Evolutionary conservation across 2,888 invertebrate genomes (phyloP).

Genomic region (Lasioglossum pauxillum): DNA sequence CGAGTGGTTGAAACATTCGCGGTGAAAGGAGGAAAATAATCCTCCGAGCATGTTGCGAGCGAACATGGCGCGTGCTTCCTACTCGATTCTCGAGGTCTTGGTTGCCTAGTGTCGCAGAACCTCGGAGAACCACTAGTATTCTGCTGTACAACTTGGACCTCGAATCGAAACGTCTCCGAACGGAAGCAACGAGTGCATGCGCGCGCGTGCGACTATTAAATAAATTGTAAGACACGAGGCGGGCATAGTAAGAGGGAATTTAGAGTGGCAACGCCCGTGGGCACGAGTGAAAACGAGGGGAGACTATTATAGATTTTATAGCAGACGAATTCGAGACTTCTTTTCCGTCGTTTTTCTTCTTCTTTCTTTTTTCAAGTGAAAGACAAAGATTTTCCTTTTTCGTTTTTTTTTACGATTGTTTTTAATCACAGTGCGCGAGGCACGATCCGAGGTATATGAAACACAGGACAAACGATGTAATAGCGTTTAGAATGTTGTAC

Average conservation of each 20-base stretch:
- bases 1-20: not conserved
- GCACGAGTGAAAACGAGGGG: not conserved
- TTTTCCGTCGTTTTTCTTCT: not conserved
- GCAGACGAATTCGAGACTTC: not conserved
- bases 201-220: not conserved
- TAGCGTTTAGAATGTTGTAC: conserved; percentile 78
- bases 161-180: not conserved
- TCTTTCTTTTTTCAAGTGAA: not conserved
- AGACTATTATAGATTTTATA: not conserved
- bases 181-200: conserved; percentile 14
- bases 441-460: conserved; percentile 75
- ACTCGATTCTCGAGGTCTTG: conserved; percentile 15
- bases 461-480: conserved; percentile 55
- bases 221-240: conserved; percentile 25
- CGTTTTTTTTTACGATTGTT: not conserved
- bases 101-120: not conserved
- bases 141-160: not conserved
- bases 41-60: not conserved
- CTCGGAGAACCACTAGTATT: not conserved
- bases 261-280: not conserved
- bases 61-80: conserved; percentile 22
- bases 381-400: not conserved
- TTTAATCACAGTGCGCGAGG: conserved; percentile 66
- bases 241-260: not conserved
- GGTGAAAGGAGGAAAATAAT: not conserved